Percentiles rank a stretch among this genome's conserved stretches.
Conservation (phyloP, 2,888 invertebrate genomes). For the Linnaemya tessellans region DNA sequence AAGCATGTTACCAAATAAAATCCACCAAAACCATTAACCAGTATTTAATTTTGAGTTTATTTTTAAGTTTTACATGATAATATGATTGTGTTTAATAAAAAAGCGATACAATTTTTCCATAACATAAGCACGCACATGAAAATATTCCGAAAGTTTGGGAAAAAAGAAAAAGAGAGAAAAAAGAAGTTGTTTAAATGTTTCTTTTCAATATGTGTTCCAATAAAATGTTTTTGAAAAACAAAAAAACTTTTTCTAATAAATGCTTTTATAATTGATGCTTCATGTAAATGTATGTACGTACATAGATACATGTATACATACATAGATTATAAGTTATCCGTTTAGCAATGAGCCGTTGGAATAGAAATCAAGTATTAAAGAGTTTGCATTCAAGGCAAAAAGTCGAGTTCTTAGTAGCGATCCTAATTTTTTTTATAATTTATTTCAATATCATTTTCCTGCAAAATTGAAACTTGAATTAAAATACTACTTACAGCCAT, state of each 20-base stretch:
- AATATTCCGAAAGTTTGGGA: conserved; percentile 58
- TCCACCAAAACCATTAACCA: conserved; percentile 71
- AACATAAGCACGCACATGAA: conserved; percentile 66
- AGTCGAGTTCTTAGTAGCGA: too few species aligned
- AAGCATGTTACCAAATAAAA: conserved; percentile 79
- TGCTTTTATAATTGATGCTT: conserved; percentile 43
- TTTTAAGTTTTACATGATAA: conserved; percentile 58
- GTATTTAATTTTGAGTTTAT: conserved; percentile 65
- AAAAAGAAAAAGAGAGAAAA: conserved; percentile 72
- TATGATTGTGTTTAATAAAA: conserved; percentile 59
- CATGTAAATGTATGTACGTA: neutral
- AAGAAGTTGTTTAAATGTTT: conserved; percentile 62
- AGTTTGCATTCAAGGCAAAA: too few species aligned
- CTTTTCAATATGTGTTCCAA: conserved; percentile 30
- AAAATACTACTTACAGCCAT: too few species aligned
- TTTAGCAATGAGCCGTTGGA: too few species aligned
- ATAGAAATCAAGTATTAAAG: too few species aligned
- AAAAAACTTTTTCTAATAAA: conserved; percentile 48
- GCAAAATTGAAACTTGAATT: too few species aligned
- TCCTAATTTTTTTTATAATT: too few species aligned
- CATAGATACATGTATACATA: neutral
- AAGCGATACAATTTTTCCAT: conserved; percentile 51
- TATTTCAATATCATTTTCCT: too few species aligned
- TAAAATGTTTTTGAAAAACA: neutral
- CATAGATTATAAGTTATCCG: too few species aligned